Conservation (phyloP, 2,888 invertebrate species). For the Drosophila greeni region DNA sequence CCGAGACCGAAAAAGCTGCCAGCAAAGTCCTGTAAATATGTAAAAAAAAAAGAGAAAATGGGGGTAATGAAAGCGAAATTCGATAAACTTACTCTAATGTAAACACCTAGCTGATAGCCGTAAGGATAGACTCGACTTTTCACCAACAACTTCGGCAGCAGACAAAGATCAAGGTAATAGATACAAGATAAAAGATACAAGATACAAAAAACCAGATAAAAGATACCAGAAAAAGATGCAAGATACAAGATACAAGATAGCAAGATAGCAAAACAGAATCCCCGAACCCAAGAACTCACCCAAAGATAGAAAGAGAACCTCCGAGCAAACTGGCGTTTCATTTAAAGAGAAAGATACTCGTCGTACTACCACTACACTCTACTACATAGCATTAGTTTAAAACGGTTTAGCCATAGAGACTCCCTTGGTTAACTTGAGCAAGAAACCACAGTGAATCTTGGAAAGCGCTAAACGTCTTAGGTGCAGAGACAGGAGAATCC, state of each 20-base stretch:
- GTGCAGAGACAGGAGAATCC: constrained; percentile 43
- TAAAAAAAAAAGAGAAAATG: constrained; percentile 35
- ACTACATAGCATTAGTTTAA: constrained; percentile 58
- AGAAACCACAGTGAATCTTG: constrained; percentile 65
- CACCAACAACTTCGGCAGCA: constrained; percentile 51
- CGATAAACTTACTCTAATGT: constrained; percentile 58
- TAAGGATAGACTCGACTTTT: constrained; percentile 63
- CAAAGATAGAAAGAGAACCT: constrained; percentile 61
- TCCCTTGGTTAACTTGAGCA: constrained; percentile 54
- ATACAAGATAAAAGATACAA: neutral
- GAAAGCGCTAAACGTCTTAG: constrained; percentile 72
- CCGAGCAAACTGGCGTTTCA: constrained; percentile 76
- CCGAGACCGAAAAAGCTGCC: constrained; percentile 23
- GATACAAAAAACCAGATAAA: neutral
- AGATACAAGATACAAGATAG: neutral
- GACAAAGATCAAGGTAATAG: constrained; percentile 11
- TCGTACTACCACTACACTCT: constrained; percentile 44
- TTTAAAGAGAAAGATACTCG: constrained; percentile 51
- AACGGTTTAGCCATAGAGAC: constrained; percentile 53
- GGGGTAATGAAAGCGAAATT: constrained; percentile 41
- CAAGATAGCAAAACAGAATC: constrained; percentile 15
- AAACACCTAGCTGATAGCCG: constrained; percentile 56
- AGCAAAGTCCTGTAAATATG: constrained; percentile 65
- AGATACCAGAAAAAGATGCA: constrained; percentile 3
- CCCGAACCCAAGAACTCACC: constrained; percentile 41